Conservation (phyloP, 1,140 invertebrate species). For the Frieseomelitta varia region DNA sequence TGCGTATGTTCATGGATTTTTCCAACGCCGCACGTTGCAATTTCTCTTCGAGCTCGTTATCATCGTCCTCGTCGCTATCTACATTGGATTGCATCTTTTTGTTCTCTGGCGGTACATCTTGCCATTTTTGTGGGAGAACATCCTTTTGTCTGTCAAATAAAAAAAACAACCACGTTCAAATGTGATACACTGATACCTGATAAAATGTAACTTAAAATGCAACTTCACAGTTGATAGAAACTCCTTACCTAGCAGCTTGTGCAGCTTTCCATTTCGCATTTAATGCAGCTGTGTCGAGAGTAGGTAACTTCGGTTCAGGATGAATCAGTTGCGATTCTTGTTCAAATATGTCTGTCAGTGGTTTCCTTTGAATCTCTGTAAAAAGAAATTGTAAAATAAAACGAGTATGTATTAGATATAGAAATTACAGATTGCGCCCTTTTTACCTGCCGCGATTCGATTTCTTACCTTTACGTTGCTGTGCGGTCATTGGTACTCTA, state of each 20-base stretch:
- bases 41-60: slow-evolving; percentile 76
- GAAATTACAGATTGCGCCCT: too few relatives aligned
- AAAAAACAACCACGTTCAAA: neutral
- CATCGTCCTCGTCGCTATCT: slow-evolving; percentile 74
- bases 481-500: slow-evolving; percentile 71
- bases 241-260: slow-evolving; percentile 76
- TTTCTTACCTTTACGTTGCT: slow-evolving; percentile 78
- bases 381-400: neutral
- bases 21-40: slow-evolving; percentile 75
- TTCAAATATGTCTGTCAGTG: slow-evolving; percentile 79
- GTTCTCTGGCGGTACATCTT: slow-evolving; percentile 68
- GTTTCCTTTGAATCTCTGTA: slow-evolving; percentile 80
- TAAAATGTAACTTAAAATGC: neutral
- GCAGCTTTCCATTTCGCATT: slow-evolving; percentile 80
- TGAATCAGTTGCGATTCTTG: slow-evolving; percentile 79
- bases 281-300: slow-evolving; percentile 76
- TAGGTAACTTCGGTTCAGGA: slow-evolving; percentile 77
- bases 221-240: neutral
- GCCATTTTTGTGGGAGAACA: slow-evolving; percentile 76
- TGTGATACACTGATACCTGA: neutral
- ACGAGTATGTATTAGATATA: neutral
- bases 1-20: slow-evolving; percentile 78
- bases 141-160: slow-evolving; percentile 70
- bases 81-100: slow-evolving; percentile 68
- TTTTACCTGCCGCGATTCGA: too few relatives aligned